Conservation (phyloP, 2,888 invertebrate genomes). For the Amphipyra tragopoginis region DNA sequence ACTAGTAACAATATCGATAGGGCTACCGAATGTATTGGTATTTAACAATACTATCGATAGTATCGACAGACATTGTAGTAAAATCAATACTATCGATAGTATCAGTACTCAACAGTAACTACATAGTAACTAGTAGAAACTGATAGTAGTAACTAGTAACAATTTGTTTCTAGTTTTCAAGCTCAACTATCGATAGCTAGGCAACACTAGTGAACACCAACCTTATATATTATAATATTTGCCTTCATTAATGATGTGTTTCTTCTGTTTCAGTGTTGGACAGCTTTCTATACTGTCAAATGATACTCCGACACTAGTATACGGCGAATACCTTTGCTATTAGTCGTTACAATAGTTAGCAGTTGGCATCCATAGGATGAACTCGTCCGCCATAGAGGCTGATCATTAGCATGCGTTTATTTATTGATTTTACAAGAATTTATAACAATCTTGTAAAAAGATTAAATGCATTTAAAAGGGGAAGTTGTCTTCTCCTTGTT, state of each 20-base stretch:
- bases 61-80: no score
- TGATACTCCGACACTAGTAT: conserved; percentile 84
- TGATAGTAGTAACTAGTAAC: no score
- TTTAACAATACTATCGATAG: no score
- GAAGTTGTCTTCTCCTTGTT: conserved; percentile 38
- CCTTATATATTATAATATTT: no score
- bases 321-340: conserved; percentile 38
- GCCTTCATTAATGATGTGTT: conserved; percentile 5
- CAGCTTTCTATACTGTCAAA: conserved; percentile 87
- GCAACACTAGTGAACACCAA: no score
- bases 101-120: no score
- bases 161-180: no score
- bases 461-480: conserved; percentile 49
- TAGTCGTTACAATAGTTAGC: conserved; percentile 29
- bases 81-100: no score
- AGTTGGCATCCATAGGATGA: conserved; percentile 44
- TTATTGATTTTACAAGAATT: conserved; percentile 40
- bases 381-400: conserved; percentile 49
- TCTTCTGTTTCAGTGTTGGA: conserved; percentile 81
- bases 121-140: no score
- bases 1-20: no score
- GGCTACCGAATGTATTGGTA: no score
- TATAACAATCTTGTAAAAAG: conserved; percentile 57
- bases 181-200: no score
- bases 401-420: conserved; percentile 22